phyloP scores from a whole-genome alignment of 2,113 vertebrate species.

The Ammodytes dubius region DNA sequence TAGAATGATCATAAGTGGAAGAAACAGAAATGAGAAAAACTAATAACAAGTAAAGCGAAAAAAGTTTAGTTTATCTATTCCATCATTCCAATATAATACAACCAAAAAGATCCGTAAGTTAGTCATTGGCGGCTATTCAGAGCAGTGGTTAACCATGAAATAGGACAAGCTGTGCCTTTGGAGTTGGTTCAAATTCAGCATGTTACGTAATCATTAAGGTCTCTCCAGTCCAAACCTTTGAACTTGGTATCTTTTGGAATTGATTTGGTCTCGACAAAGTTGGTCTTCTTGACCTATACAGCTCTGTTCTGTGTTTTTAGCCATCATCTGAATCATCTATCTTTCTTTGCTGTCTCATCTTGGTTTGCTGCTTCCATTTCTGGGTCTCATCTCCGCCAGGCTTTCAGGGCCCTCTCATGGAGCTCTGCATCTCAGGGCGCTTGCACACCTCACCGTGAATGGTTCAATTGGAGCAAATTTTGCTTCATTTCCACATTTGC shows the following conservation, averaged over 20 bases:
- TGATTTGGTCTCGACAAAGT: background rate
- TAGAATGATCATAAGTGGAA: background rate
- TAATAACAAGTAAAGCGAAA: background rate
- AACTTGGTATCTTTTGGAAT: conserved; percentile 8
- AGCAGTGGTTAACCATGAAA: background rate
- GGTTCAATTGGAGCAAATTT: no score
- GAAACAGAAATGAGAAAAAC: background rate
- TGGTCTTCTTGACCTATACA: background rate
- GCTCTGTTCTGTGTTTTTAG: background rate
- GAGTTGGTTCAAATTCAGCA: conserved; percentile 2
- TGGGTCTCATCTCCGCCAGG: background rate
- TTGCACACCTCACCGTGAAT: background rate
- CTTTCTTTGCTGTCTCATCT: background rate
- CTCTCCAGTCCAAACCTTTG: conserved; percentile 30
- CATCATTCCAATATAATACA: background rate
- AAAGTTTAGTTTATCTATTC: background rate
- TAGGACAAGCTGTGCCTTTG: background rate
- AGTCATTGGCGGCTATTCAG: background rate
- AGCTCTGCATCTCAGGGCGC: background rate
- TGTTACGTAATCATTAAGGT: conserved; percentile 16
- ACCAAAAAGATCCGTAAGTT: background rate
- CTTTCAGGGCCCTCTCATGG: no score
- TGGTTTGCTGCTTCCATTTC: background rate
- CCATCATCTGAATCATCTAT: background rate
- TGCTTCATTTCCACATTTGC: no score